Evolutionary conservation across 2,113 vertebrate genomes (phyloP), one percentile per base, ranked within the genome.

Genomic region (Pluvianellus socialis): DNA sequence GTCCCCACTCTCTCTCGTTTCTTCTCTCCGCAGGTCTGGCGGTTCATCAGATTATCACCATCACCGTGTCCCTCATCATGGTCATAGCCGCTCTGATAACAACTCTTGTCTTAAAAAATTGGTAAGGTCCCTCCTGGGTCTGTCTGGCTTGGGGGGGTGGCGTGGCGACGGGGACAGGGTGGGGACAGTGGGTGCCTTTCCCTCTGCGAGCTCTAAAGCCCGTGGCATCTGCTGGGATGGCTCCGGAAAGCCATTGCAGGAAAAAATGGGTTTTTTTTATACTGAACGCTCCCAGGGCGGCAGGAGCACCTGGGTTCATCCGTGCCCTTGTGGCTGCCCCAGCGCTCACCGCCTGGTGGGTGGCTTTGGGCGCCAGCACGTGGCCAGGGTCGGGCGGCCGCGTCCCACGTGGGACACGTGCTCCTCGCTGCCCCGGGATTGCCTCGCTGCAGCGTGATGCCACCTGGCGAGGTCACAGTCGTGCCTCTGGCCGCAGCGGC

Each of bases 61-160:
- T 99, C 98, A 99, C 99, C 91, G 99, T 99, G 98, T 99, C 99
- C 97, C 99, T 99, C 98, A 99, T 99, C 97, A 99, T 99, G 99
- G 99, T 99, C 97, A 99, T 99, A 79, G 99, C 99, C 56, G 99
- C 99, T 97, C 99, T 99, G 99, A 99, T 99, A 97, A 99, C 99
- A 98, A 99, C 99, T 94, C 99, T 99, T 96, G 99, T 99, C 98
- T 99, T 99, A 99, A 99, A 99, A 98, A 99, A 99, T 97, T 99
- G 99, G 99, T 99, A 99, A 99, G 99, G 98, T 97, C 18, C 33
- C 65, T 80, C 2, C 32, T 56, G 32, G 40, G 33, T 80, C 42
- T 50, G 28, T 15, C 21, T 32, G 79, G 49, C 21, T 44, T 27
- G 22, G 14, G 97, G 90, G 93, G 35, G 22, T 19, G 14, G 52